Conservation (phyloP, 2,113 vertebrate species). For the Manacus vitellinus region DNA sequence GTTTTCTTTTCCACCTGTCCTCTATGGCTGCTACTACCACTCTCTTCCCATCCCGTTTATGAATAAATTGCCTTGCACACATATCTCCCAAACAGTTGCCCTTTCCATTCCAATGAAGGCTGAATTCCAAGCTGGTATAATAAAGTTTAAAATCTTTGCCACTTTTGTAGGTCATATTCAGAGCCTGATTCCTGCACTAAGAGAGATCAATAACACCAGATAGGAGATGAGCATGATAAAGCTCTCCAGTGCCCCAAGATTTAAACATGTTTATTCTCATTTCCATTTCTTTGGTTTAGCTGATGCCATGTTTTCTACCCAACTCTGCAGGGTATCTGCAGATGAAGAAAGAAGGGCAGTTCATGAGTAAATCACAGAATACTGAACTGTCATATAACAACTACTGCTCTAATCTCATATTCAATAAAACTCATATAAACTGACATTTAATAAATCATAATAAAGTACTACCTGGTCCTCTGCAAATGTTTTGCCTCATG, state of each 20-base stretch:
- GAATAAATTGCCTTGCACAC: background rate
- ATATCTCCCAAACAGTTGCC: background rate
- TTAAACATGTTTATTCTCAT: background rate
- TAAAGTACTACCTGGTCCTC: background rate
- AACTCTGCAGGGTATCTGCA: background rate
- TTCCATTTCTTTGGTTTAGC: constrained; percentile 15
- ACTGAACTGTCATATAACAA: background rate
- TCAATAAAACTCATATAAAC: constrained; percentile 16
- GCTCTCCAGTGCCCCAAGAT: background rate
- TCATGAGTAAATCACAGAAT: constrained; percentile 2
- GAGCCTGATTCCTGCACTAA: background rate
- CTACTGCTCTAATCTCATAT: background rate
- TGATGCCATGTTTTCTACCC: background rate
- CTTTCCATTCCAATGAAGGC: background rate
- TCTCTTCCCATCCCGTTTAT: background rate
- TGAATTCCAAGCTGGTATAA: background rate
- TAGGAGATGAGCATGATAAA: constrained; percentile 1
- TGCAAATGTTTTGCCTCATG: background rate
- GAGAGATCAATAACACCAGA: background rate
- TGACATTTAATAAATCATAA: constrained; percentile 38
- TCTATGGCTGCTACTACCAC: background rate
- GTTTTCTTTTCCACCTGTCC: background rate
- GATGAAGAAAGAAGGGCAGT: background rate
- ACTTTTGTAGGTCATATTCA: constrained; percentile 8
- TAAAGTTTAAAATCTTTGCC: constrained; percentile 22